Evolutionary conservation across 2,113 vertebrate genomes (phyloP), one percentile per base, ranked within the genome.

Genomic region (Entomyzon cyanotis): DNA sequence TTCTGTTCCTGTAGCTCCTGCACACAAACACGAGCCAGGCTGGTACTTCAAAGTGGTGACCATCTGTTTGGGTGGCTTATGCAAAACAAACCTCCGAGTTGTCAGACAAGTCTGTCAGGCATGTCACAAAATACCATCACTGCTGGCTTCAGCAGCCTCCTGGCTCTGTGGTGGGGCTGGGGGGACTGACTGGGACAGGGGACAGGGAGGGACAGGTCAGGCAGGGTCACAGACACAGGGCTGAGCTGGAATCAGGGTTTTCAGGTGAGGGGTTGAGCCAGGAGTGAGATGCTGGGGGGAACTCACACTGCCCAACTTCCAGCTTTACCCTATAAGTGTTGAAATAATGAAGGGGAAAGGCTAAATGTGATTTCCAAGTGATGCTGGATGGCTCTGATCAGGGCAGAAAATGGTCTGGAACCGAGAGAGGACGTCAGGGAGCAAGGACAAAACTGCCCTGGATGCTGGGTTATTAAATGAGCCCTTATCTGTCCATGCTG

Each of bases 61-160:
- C 95, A 92, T 96, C 96, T 96, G 94, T 71, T 96, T 63, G 69
- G 33, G 47, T 89, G 89, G 50, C 44, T 86, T 47, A 42, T 19
- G 84, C 77, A 75, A 91, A 97, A 68, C 89, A 92, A 56, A 92
- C 63, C 86, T 86, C 64, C 9, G 3, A 71, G 91, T 70, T 92
- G 95, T 81, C 95, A 94, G 87, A 94, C 73, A 20, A 33, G 76
- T 59, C 96, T 94, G 35, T 68, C 87, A 87, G 87, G 60, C 76
- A 0, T 68, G 89, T 87, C 84, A 91, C 89, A 55, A 70, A 95
- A 67, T 2, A 31, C 68, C 88, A 25, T 3, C 0, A 0, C 70
- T 62, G 69, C 24, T 69, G 67, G 79, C 71, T 65, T 50, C 80
- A 6, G 44, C 2, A 11, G 35, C 81, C 84, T 41, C 44, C 73